Evolutionary conservation across 1,140 invertebrate species (phyloP).

Genomic region (Nilaparvata lugens): DNA sequence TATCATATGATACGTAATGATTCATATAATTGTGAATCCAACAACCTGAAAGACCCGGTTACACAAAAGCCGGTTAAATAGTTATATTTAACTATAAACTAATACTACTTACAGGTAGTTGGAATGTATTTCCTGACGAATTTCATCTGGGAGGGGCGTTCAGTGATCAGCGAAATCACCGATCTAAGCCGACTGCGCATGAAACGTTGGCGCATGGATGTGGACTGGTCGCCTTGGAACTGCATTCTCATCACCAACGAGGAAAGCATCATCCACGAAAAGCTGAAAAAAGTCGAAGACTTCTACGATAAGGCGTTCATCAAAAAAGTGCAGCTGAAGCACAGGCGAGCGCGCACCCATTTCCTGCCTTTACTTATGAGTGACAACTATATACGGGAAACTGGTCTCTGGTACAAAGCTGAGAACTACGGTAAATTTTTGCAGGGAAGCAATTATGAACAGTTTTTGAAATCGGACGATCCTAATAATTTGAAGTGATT

Average conservation of each 20-base stretch:
- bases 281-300: conserved; percentile 3
- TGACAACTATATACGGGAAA: conserved; percentile 2
- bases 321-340: conserved; percentile 9
- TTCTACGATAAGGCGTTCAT: conserved; percentile 17
- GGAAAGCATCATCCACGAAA: conserved; percentile 50
- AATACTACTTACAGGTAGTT: conserved; percentile 28
- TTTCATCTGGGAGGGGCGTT: conserved; percentile 55
- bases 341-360: conserved; percentile 14
- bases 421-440: background rate
- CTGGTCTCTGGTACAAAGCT: conserved; percentile 4
- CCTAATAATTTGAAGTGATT: no score
- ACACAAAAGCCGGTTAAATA: background rate
- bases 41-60: no score
- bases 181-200: conserved; percentile 48
- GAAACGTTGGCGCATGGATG: conserved; percentile 44
- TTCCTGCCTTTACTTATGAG: conserved; percentile 11
- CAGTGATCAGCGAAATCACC: conserved; percentile 47
- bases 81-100: background rate
- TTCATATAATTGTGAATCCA: no score
- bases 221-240: conserved; percentile 64
- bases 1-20: no score
- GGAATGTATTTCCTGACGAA: conserved; percentile 55
- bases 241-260: conserved; percentile 53
- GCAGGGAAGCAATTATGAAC: background rate
- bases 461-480: no score